Evolutionary conservation across 2,888 invertebrate species (phyloP), one percentile per base, ranked within the genome.

Genomic region (Amphipyra tragopoginis): DNA sequence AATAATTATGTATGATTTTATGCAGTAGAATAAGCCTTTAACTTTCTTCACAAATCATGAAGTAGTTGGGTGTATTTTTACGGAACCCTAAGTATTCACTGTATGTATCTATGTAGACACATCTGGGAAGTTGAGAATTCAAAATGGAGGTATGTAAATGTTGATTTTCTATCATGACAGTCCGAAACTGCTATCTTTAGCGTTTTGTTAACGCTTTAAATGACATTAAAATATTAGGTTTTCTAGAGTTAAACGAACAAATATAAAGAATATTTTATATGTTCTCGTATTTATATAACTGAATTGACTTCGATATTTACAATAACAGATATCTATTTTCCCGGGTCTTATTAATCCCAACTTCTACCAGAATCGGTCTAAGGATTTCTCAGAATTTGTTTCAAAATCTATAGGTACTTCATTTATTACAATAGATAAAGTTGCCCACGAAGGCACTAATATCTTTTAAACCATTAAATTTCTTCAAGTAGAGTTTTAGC

Each of bases 131-230:
- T 84, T 72, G 78, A 86, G 82, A 87, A 85, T 85, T 84, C 79
- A 82, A 85, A 87, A 87, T 82, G 83, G 82, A 84, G 84, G 79
- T 84, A 83, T 77, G 84, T 83, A 87, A 90, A 87, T 90, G 82
- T 88, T 90, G 87, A 88, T 87, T 90, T 90, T 90, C 88, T 86
- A 87, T 89, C 84, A 85, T 85, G 85, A 85, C 82, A 86, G 86
- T 85, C 85, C 82, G 80, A 89, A 90, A 89, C 88, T 87, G 89
- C 89, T 87, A 92, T 90, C 85, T 93, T 92, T 93, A 92, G 90
- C 91, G 87, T 87, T 89, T 88, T 90, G 92, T 90, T 91, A 91
- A 91, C 86, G 83, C 82, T 89, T 85, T 81, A 86, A 86, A 90
- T 86, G 87, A 80, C 86, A 85, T 84, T 86, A 89, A 91, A 86